Conservation (phyloP, 2,797 vertebrate genomes). For the Monodelphis domestica region DNA sequence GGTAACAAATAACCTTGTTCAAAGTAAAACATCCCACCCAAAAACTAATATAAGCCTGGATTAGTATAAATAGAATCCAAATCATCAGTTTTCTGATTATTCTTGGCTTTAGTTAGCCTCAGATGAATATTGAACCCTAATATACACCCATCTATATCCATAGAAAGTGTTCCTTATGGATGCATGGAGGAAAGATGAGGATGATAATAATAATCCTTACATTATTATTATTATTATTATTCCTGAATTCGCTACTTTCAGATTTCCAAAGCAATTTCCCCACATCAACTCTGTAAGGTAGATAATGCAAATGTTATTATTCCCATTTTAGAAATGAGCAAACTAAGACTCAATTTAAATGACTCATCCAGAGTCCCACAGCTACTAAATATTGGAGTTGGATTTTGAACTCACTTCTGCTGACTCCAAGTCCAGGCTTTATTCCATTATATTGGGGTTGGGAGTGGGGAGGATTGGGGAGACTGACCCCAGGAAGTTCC, state of each 20-base stretch:
- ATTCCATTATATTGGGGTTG: not conserved
- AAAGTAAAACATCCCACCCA: not conserved
- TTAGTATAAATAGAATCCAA: not conserved
- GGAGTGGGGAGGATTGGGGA: not conserved
- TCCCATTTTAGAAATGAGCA: not conserved
- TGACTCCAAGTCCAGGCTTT: not conserved
- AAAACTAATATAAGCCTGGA: not conserved
- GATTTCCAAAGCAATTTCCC: not conserved
- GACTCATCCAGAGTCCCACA: not conserved
- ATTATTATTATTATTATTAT: not conserved
- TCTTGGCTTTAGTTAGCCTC: not conserved
- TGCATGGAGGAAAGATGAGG: not conserved
- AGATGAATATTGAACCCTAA: not conserved
- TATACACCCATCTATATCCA: not conserved
- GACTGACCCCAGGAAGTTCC: not conserved
- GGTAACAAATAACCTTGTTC: not conserved
- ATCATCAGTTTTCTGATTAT: not conserved
- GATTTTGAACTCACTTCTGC: not conserved
- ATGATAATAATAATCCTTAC: not conserved
- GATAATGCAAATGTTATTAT: not conserved
- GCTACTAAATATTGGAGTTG: not conserved
- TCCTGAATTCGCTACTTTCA: not conserved
- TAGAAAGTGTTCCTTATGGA: not conserved
- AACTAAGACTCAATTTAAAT: not conserved
- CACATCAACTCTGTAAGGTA: not conserved